A percentile compares a stretch with the other conserved stretches of the same genome.
These are phyloP conservation scores for Chlorocebus sabaeus DNA, from an alignment of 2,113 vertebrate species.

Conservation along the genomic window DNA sequence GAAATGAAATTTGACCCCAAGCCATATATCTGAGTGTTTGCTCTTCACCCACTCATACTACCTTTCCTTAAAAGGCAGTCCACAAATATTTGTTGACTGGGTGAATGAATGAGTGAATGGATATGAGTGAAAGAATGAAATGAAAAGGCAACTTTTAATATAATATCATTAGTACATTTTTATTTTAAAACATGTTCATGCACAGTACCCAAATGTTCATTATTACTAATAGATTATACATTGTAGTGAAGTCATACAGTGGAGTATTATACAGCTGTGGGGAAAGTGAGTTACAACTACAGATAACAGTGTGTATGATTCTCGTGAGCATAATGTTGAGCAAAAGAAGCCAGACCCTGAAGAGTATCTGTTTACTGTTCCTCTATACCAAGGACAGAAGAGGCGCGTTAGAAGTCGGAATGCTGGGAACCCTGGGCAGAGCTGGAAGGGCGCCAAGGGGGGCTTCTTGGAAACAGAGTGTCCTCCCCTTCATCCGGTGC, in stretches of 20 bases:
- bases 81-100: neutral
- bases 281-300: neutral
- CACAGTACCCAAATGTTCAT: neutral
- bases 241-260: neutral
- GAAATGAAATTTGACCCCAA: neutral
- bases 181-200: neutral
- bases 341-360: neutral
- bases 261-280: neutral
- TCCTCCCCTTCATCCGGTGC: neutral
- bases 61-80: neutral
- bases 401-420: no score
- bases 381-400: neutral
- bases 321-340: neutral
- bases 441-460: rapidly evolving
- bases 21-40: neutral
- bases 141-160: neutral
- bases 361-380: neutral
- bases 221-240: neutral
- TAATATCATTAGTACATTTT: neutral
- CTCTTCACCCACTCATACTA: neutral
- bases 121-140: neutral
- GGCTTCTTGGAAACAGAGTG: neutral
- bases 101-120: neutral
- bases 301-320: neutral
- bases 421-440: no score